These are phyloP conservation scores for Hydriomena furcata DNA, from an alignment of 2,888 invertebrate genomes.

Conservation along the genomic window DNA sequence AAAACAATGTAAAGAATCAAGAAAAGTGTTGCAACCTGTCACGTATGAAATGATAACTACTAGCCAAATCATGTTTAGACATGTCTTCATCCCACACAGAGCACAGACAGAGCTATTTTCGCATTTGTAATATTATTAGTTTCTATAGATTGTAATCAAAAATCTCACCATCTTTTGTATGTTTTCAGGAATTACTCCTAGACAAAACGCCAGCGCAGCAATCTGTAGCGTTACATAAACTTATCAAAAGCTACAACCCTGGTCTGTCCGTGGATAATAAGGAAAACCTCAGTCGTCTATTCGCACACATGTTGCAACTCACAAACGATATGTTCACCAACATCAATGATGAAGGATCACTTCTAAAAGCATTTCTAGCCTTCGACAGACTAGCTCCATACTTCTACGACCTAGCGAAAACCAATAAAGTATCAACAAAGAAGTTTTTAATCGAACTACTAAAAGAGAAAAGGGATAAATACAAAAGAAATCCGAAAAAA, in stretches of 20 bases:
- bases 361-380: constrained; percentile 83
- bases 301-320: constrained; percentile 90
- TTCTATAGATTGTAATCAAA: too few species aligned
- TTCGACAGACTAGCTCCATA: constrained; percentile 83
- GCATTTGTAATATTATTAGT: too few species aligned
- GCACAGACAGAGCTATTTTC: too few species aligned
- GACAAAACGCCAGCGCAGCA: constrained; percentile 86
- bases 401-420: constrained; percentile 88
- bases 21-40: too few species aligned
- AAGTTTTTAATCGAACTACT: constrained; percentile 87
- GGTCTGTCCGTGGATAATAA: constrained; percentile 91
- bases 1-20: too few species aligned
- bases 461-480: constrained; percentile 88
- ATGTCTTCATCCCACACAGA: too few species aligned
- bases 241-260: constrained; percentile 95
- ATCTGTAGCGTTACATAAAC: constrained; percentile 88
- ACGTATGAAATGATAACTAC: too few species aligned
- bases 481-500: constrained; percentile 80
- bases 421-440: constrained; percentile 87
- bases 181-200: constrained; percentile 80
- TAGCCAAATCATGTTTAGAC: too few species aligned
- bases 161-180: too few species aligned
- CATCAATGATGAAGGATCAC: constrained; percentile 57
- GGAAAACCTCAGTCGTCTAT: constrained; percentile 88
- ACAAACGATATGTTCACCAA: constrained; percentile 86